A percentile compares a stretch with the other conserved stretches of the same genome.
Evolutionary conservation across 2,888 invertebrate species (phyloP).

Genomic region (Leptinotarsa tumamoca): DNA sequence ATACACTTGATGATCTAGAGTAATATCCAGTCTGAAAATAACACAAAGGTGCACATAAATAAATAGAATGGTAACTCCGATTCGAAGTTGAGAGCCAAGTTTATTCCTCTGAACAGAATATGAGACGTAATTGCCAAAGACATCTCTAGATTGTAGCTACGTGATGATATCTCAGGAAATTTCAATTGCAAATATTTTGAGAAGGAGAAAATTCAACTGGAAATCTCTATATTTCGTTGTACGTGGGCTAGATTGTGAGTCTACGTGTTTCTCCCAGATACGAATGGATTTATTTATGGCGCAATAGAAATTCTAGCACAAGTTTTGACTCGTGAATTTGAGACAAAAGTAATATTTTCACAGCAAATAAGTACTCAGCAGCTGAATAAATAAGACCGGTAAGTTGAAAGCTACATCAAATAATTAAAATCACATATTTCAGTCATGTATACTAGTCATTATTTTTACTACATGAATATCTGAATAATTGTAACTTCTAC

Average conservation of each 20-base stretch:
- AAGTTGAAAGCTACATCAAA: conserved; percentile 19
- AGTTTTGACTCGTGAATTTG: not conserved
- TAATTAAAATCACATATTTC: too few relatives aligned
- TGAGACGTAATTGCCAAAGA: conserved; percentile 10
- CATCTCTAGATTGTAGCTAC: not conserved
- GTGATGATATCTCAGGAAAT: conserved; percentile 2
- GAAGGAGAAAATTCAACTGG: conserved; percentile 12
- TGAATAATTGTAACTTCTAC: too few relatives aligned
- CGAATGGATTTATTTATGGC: not conserved
- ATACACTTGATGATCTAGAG: not conserved
- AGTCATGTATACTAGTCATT: too few relatives aligned
- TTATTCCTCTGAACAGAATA: not conserved
- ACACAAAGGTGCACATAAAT: not conserved
- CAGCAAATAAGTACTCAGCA: not conserved
- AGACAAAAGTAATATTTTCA: not conserved
- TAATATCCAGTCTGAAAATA: conserved; percentile 11
- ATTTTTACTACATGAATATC: too few relatives aligned
- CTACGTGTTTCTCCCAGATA: not conserved
- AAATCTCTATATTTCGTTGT: not conserved
- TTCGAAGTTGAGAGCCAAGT: not conserved
- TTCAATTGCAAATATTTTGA: conserved; percentile 8
- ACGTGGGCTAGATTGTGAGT: not conserved
- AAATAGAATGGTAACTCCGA: conserved; percentile 12
- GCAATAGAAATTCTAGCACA: not conserved
- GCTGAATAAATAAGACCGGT: too few relatives aligned